Base-by-base conservation (phyloP, 2,113 vertebrate species). In the Pomatostomus ruficeps region DNA sequence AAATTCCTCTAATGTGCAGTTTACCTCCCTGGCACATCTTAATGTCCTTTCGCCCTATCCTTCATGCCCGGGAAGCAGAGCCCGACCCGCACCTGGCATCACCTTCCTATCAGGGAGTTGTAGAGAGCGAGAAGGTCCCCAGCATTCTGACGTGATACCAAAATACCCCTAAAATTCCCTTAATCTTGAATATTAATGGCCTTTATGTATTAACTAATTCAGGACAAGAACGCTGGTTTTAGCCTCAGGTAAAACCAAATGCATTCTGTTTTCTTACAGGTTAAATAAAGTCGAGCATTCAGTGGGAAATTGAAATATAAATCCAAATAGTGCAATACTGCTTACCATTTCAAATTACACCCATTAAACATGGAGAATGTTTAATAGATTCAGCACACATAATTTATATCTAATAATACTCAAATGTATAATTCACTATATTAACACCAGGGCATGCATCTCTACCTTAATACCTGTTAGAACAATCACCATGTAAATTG, bases 1-100 rank as follows among this genome's bases (percentile, higher is more conserved):
- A 46, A 59, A 61, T 22, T 19, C 20, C 9, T 21, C 16, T 15
- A 0, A 35, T 35, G 16, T 13, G 11, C 70, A 7, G 0, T 1
- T 23, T 21, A 7, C 7, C 19, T 29, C 12, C 33, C 13, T 14
- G 45, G 9, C 14, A 3, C 45, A 29, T 43, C 9, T 11, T 45
- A 11, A n/a, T 7, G 20, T 22, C 17, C 25, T 31, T 20, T 46
- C 14, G 2, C 25, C 11, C 16, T 46, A 26, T 7, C 7, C 13
- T 45, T n/a, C 4, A 7, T 46, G 12, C 5, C 20, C 9, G 40
- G 46, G n/a, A 16, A 54, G n/a, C 29, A 40, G 24, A 29, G 35
- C 24, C 11, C 5, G 9, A 40, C 3, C 7, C 14, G 2, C 24
- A 3, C 17, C 21, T 17, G 48, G 6, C 42, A 25, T 29, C 67